Evolutionary conservation across 2,797 vertebrate genomes (phyloP).

Genomic region (Acomys russatus): DNA sequence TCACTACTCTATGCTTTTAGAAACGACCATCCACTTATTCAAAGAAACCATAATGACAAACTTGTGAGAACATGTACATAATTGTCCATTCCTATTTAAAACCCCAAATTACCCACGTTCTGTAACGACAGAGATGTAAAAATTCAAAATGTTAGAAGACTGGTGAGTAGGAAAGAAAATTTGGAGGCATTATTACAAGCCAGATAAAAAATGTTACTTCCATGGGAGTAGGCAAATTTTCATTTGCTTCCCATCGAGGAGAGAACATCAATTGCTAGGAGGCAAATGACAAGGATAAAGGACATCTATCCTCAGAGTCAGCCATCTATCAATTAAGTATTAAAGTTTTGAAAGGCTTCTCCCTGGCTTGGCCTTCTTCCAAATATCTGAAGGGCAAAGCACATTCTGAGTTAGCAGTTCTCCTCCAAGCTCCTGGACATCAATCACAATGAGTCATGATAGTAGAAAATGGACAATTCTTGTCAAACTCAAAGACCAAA

Average conservation of each 20-base stretch:
- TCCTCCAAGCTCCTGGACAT: slow-evolving; percentile 61
- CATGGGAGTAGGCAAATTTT: slow-evolving; percentile 39
- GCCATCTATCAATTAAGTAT: slow-evolving; percentile 75
- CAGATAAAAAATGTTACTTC: not conserved
- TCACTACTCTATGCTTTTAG: not conserved
- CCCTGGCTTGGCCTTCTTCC: slow-evolving; percentile 64
- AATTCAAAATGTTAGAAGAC: not conserved
- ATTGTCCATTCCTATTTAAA: not conserved
- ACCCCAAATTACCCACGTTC: not conserved
- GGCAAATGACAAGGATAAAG: slow-evolving; percentile 60
- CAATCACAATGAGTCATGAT: slow-evolving; percentile 75
- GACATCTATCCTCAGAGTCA: slow-evolving; percentile 66
- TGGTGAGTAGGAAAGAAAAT: not conserved
- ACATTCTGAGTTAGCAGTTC: slow-evolving; percentile 66
- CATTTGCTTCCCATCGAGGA: slow-evolving; percentile 46
- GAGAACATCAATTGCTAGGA: slow-evolving; percentile 31
- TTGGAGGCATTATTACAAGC: not conserved
- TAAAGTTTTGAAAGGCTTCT: slow-evolving; percentile 70
- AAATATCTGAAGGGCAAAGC: slow-evolving; percentile 71
- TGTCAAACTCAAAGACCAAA: slow-evolving; percentile 59
- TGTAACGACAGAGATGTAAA: not conserved
- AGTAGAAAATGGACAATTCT: slow-evolving; percentile 69
- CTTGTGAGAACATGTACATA: not conserved
- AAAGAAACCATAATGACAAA: not conserved
- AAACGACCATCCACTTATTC: not conserved